These are phyloP conservation scores for Episyrphus balteatus DNA, from an alignment of 1,140 invertebrate genomes.

Conservation along the genomic window DNA sequence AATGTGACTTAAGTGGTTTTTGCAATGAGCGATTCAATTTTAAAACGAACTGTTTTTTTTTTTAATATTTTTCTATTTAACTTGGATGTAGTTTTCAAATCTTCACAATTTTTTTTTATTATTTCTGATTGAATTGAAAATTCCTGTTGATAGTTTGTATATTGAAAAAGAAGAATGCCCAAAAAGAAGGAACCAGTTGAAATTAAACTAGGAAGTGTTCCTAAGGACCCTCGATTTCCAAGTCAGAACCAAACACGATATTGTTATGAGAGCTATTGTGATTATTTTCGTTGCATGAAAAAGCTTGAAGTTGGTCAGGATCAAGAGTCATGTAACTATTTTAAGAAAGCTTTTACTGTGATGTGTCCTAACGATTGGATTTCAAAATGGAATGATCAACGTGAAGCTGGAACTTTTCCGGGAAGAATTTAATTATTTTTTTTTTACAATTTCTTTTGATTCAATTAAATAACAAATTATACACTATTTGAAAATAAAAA, in stretches of 20 bases:
- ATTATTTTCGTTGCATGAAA: constrained; percentile 87
- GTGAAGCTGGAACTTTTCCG: constrained; percentile 69
- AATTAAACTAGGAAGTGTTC: constrained; percentile 59
- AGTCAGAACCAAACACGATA: constrained; percentile 93
- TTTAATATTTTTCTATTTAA: too few species aligned
- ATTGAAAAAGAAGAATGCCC: too few species aligned
- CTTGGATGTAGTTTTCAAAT: too few species aligned
- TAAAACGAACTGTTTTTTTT: too few species aligned
- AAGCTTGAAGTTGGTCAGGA: constrained; percentile 77
- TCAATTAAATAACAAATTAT: too few species aligned
- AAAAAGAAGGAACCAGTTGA: constrained; percentile 4
- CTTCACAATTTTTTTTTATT: too few species aligned
- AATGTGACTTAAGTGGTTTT: too few species aligned
- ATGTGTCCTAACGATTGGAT: constrained; percentile 85
- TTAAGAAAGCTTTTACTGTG: constrained; percentile 73
- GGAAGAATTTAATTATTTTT: constrained; percentile 55
- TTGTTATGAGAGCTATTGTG: constrained; percentile 80
- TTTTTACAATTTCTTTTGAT: too few species aligned
- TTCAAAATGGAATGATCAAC: constrained; percentile 85
- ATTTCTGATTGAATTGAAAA: too few species aligned
- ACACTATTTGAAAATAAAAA: too few species aligned
- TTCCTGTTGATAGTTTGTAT: too few species aligned
- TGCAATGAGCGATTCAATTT: too few species aligned
- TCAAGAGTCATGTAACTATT: constrained; percentile 88
- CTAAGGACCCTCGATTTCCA: constrained; percentile 92